Evolutionary conservation across 2,797 vertebrate species (phyloP), one percentile per base, ranked within the genome.

Genomic region (Chaetodon trifasciatus): DNA sequence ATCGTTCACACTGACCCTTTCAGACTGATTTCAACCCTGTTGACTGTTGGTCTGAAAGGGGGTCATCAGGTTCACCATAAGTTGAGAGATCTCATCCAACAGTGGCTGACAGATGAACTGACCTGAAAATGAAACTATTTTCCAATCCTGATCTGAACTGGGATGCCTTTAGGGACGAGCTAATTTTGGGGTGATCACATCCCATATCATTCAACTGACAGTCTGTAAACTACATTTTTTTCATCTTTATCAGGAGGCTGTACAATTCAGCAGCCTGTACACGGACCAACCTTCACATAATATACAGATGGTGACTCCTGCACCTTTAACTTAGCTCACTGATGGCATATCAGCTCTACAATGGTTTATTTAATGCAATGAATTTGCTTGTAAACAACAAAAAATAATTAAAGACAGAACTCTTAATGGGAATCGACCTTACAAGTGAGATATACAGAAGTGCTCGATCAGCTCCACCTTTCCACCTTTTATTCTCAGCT

Each of bases 71-170:
- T 78, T 77, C 39, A 49, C 35, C 47, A 75, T 67, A 10, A 8
- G 5, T 35, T 56, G 49, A 50, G 9, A 50, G 40, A 65, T 75
- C 16, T 57, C 44, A 24, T 75, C 40, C 2, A 42, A 80, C 56
- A 68, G 6, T 8, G 19, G 40, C 53, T n/a, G 55, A 67, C 40
- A 67, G 24, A 49, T 60, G 17, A 76, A 69, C 49, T 53, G 55
- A 81, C 60, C 42, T 70, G 24, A 65, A 50, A 49, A 50, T 39
- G 0, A 50, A 69, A 63, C 24, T 21, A 52, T 58, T 53, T 78
- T 53, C 32, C 49, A 53, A 62, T 70, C 17, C 23, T 46, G 44
- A n/a, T 42, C n/a, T 61, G 8, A 57, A 70, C 8, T 68, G 44
- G 53, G 58, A 61, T 7, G 2, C n/a, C 21, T 52, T 46, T 17